Percentiles rank a stretch among this genome's conserved stretches.
Evolutionary conservation across 1,140 invertebrate species (phyloP).

Genomic region (Helicoverpa armigera): DNA sequence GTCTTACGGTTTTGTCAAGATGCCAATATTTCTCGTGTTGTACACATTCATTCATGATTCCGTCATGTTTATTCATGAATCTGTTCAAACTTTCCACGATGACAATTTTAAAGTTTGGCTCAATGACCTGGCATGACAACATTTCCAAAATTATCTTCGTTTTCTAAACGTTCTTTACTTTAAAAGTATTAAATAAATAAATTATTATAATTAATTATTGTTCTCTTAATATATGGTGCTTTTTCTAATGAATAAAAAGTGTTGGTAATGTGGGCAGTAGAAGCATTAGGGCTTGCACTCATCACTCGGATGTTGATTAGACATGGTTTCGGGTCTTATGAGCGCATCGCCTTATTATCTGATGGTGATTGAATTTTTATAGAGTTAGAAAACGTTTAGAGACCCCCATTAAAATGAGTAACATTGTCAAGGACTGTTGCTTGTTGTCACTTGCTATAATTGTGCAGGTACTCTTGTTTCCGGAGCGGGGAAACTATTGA

Average conservation of each 20-base stretch:
- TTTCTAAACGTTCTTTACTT: not conserved
- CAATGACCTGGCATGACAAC: constrained; percentile 32
- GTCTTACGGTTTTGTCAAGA: not conserved
- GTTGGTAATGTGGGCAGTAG: constrained; percentile 6
- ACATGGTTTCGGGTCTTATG: constrained; percentile 62
- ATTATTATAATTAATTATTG: no score
- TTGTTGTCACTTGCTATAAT: not conserved
- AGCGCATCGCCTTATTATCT: constrained; percentile 57
- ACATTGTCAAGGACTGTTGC: not conserved
- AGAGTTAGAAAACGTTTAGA: constrained; percentile 55
- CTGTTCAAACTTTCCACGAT: not conserved
- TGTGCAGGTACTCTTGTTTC: no score
- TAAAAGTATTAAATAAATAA: not conserved
- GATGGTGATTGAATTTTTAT: constrained; percentile 61
- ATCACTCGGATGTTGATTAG: constrained; percentile 60
- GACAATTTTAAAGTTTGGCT: not conserved
- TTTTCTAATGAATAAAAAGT: constrained; percentile 41
- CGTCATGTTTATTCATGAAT: constrained; percentile 48
- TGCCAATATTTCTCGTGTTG: constrained; percentile 19
- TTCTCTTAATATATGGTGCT: not conserved
- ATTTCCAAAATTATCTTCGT: not conserved
- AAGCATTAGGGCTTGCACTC: constrained; percentile 29
- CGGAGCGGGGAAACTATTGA: no score
- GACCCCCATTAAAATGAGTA: not conserved
- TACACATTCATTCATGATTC: constrained; percentile 43